Evolutionary conservation across 2,888 invertebrate species (phyloP), one percentile per base, ranked within the genome.

Genomic region (Drosophila histrio): DNA sequence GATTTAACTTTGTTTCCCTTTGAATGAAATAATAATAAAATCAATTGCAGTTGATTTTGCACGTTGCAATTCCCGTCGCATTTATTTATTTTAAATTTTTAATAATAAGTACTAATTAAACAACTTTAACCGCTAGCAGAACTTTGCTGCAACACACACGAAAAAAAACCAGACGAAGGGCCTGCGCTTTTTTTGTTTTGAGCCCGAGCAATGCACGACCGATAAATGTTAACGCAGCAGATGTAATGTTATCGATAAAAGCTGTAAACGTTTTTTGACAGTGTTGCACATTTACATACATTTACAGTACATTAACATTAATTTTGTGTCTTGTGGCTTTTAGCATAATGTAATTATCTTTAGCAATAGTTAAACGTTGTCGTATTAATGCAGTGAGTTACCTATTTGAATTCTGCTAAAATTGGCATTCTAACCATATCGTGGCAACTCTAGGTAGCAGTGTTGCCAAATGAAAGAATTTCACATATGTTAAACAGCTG

Each of bases 151-250:
- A 63, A 60, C 57, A 52, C 69, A 49, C 63, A 53, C 73, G 43
- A 68, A 49, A 53, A 64, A 67, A 64, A 56, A 53, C 28, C 38
- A 54, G 38, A 11, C 65, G 36, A 46, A 56, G 36, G 43, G 54
- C 46, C 60, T 36, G 36, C n/a, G 2, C 5, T 26, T 54, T 63
- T 72, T 53, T 72, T 72, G 72, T 69, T 73, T 72, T 60, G 69
- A 57, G 57, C 59, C 44, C 64, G 58, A 63, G 43, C 63, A 47
- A 24, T 9, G 13, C 38, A 64, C 69, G 52, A 49, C 38, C 28
- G 49, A 53, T 17, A n/a, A 52, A 70, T 56, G 56, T 65, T 60
- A 72, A 58, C 39, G 54, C 11, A 38, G 30, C 46, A 50, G 41
- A 56, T 53, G 44, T 49, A 54, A 38, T 30, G 44, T 57, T 34